Percentiles rank a stretch among this genome's conserved stretches.
phyloP scores from a whole-genome alignment of 2,888 invertebrate species.

The Drosophila mayaguana region DNA sequence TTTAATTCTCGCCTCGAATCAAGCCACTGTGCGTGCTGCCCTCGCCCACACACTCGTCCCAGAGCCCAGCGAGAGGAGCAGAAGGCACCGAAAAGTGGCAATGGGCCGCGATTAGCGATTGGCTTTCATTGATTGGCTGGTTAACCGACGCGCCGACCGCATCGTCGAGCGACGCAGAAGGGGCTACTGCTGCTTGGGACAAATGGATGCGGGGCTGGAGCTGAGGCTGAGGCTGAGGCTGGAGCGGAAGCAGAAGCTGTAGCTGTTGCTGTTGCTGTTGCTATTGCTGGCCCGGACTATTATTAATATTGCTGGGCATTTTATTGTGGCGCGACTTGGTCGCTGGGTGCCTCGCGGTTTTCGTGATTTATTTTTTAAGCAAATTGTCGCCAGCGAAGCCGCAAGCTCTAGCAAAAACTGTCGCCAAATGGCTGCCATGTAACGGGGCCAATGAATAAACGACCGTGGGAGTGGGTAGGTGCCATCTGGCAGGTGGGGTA shows the following conservation, averaged over 20 bases:
- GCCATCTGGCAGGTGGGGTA: constrained; percentile 15
- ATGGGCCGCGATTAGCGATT: constrained; percentile 16
- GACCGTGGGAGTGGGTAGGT: constrained; percentile 58
- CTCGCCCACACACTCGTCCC: constrained; percentile 16
- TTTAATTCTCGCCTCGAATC: neutral
- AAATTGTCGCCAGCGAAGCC: constrained; percentile 78
- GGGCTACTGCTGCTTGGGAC: constrained; percentile 38
- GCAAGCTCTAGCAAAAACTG: constrained; percentile 71
- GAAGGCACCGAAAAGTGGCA: constrained; percentile 1
- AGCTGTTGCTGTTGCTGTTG: neutral
- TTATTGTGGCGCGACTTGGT: constrained; percentile 63
- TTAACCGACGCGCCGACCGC: constrained; percentile 19
- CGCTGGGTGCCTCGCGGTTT: constrained; percentile 66
- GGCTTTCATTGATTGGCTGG: constrained; percentile 35
- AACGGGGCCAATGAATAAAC: constrained; percentile 74
- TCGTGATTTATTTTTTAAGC: constrained; percentile 83
- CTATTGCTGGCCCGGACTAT: constrained; percentile 25
- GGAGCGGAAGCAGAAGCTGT: neutral
- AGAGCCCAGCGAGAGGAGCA: constrained; percentile 1
- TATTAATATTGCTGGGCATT: constrained; percentile 69
- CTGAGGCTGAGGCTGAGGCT: neutral
- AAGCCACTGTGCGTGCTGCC: constrained; percentile 28
- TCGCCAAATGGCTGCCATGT: constrained; percentile 77
- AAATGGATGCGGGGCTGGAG: constrained; percentile 16
- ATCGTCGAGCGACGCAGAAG: constrained; percentile 19